Evolutionary conservation across 2,888 invertebrate species (phyloP).

Genomic region (Caenorhabditis drosophilae): DNA sequence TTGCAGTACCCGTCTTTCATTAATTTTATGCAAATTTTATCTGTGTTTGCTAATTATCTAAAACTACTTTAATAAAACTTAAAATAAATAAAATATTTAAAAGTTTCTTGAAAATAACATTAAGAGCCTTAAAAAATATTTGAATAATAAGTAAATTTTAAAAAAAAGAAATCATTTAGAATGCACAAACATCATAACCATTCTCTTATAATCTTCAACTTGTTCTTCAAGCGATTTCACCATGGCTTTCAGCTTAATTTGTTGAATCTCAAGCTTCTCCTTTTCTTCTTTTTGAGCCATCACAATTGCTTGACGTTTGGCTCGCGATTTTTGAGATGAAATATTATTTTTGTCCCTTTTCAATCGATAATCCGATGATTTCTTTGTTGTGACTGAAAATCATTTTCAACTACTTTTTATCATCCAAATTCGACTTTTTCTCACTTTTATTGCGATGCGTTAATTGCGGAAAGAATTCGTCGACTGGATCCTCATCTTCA

Average conservation of each 20-base stretch:
- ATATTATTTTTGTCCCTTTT: slow-evolving; percentile 49
- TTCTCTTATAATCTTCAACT: slow-evolving; percentile 48
- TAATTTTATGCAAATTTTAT: too few species aligned
- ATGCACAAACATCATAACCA: slow-evolving; percentile 40
- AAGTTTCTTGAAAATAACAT: too few species aligned
- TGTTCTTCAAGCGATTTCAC: slow-evolving; percentile 37
- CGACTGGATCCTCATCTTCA: slow-evolving; percentile 29
- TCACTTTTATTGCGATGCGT: slow-evolving; percentile 25
- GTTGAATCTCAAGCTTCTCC: slow-evolving; percentile 28
- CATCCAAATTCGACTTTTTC: neutral
- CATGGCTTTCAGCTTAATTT: slow-evolving; percentile 39
- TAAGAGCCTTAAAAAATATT: too few species aligned
- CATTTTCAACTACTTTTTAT: neutral
- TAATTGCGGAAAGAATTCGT: slow-evolving; percentile 49
- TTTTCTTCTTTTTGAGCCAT: slow-evolving; percentile 24
- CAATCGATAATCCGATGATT: slow-evolving; percentile 33
- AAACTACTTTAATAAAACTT: too few species aligned
- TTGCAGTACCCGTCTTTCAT: too few species aligned
- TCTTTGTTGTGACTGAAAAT: too few species aligned
- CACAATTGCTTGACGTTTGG: slow-evolving; percentile 43
- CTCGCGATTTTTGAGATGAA: slow-evolving; percentile 38
- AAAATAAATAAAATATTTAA: too few species aligned
- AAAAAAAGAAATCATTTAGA: too few species aligned
- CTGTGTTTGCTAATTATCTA: too few species aligned
- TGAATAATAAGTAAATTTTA: too few species aligned